Evolutionary conservation across 2,888 invertebrate species (phyloP), one percentile per base, ranked within the genome.

Genomic region (Amblyjoppa proteus): DNA sequence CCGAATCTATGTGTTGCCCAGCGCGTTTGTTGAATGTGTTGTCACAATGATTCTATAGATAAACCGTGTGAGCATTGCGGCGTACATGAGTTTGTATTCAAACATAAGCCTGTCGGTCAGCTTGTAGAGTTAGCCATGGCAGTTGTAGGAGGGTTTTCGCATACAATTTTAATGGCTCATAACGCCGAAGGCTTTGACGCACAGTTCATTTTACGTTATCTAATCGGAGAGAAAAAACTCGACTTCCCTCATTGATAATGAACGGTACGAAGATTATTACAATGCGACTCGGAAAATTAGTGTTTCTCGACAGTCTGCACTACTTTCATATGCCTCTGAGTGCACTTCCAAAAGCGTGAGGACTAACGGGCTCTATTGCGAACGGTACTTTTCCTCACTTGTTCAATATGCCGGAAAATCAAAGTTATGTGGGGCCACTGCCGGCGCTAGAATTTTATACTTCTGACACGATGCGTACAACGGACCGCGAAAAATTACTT

Each of bases 321-420:
- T 92, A 90, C 82, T 89, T 91, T 53, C 90, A 89, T 6, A 90
- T 91, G 89, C 75, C 87, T 25, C 77, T 90, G 9, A 45, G 83
- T 2, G 83, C 77, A 28, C 38, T 92, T 7, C 89, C 90, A 6
- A 90, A 90, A 85, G 88, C 90, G 2, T 90, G 91, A 74, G 90
- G 85, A 38, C 78, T 91, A 9, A n/a, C 76, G 0, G 83, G 64
- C 3, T 69, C 79, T 7, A 53, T 74, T 6, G 87, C 85, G 58
- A 90, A 91, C 78, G 88, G 89, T 0, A 85, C 88, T 71, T 91
- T 91, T 83, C 90, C 89, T 16, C 88, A 84, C 81, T 64, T 88
- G 5, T 90, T 90, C 51, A 90, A 91, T 69, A 89, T n/a, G 25
- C 80, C 81, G 0, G 87, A 76, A 68, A 89, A 91, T 83, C 64